These are phyloP conservation scores for Diplazon laetatorius DNA, from an alignment of 2,888 invertebrate genomes.

Conservation along the genomic window DNA sequence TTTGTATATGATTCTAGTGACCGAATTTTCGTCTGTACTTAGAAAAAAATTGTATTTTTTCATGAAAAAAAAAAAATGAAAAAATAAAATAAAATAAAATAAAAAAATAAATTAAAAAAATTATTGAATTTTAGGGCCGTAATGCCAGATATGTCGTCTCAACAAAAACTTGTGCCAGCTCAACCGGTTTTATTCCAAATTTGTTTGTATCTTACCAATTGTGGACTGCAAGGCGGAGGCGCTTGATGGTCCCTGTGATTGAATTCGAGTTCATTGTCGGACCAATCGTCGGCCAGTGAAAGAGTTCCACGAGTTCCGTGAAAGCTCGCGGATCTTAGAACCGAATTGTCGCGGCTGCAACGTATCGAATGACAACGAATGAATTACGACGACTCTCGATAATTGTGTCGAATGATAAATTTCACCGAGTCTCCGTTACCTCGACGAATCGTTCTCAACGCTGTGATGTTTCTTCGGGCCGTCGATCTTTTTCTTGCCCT, in stretches of 20 bases:
- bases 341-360: conserved; percentile 78
- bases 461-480: conserved; percentile 76
- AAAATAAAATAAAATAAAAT: too few species aligned
- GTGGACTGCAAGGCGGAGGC: conserved; percentile 76
- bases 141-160: too few species aligned
- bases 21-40: too few species aligned
- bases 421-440: conserved; percentile 67
- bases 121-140: too few species aligned
- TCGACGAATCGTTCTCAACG: conserved; percentile 75
- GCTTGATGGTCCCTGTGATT: conserved; percentile 68
- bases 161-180: too few species aligned
- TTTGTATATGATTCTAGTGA: too few species aligned
- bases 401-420: not conserved
- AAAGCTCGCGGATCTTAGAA: conserved; percentile 83
- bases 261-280: conserved; percentile 74
- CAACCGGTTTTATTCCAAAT: too few species aligned
- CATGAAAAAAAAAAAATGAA: too few species aligned
- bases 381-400: not conserved
- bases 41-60: conserved; percentile 5
- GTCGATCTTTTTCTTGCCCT: conserved; percentile 87
- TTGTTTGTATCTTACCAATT: conserved; percentile 67
- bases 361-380: not conserved
- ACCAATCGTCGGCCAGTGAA: conserved; percentile 77
- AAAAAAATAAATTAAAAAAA: too few species aligned
- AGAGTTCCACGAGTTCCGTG: conserved; percentile 81